Evolutionary conservation across 2,113 vertebrate species (phyloP), one percentile per base, ranked within the genome.

Genomic region (Strix uralensis): DNA sequence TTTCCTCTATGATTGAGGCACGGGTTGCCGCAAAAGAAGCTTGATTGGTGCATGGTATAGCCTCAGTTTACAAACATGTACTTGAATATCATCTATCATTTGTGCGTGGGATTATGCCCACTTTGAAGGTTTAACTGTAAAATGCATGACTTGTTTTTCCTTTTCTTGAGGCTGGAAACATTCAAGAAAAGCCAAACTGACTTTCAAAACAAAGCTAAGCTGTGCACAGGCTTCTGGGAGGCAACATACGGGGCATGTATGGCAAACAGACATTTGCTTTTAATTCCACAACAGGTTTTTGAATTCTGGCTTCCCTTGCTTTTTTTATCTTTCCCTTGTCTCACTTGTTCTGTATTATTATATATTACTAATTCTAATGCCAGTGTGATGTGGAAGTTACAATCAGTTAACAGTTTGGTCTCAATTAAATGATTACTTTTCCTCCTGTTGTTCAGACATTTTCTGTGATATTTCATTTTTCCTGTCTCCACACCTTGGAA

Each of bases 381-480:
- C 36, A 86, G 54, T 34, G 22, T 54, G 77, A 63, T 46, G 21
- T 34, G 54, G 79, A 52, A 88, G 34, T 75, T 46, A 16, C 49
- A 61, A 75, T 92, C 34, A 32, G 38, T 67, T 55, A 79, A 61
- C 47, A 58, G 58, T 88, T 88, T 78, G 72, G 11, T 86, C 40
- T 85, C 46, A 77, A 65, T 88, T 90, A 73, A 42, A 10, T 40
- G 63, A 75, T 82, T 91, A 91, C 13, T 83, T 75, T 78, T 44
- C 36, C 25, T 86, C 62, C 46, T 65, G 58, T 46, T 90, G 42
- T 63, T 88, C 85, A 82, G 75, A 32, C 4, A 18, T 61, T 81
- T 86, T 88, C 51, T 92, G 67, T 81, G 63, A 47, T 88, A 92
- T 63, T 90, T 85, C 82, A 38, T 86, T 93, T 93, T 88, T 81